Percentiles rank a stretch among this genome's conserved stretches.
Conservation (phyloP, 2,797 vertebrate species). For the Schizopygopsis pylzovi region DNA sequence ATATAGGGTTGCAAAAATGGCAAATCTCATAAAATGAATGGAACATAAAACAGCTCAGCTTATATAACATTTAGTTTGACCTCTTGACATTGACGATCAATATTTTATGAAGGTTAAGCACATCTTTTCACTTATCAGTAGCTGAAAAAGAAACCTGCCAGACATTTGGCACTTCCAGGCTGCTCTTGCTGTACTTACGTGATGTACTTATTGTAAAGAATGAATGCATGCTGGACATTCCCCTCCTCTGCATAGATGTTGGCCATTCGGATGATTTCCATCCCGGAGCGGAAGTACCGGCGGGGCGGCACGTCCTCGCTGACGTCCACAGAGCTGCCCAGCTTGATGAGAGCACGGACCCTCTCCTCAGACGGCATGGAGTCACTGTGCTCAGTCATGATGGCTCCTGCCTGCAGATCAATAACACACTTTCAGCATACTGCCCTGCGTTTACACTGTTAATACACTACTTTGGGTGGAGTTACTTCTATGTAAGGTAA, state of each 20-base stretch:
- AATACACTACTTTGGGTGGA: not conserved
- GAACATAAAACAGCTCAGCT: not conserved
- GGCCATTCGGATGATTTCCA: slow-evolving; percentile 97
- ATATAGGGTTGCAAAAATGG: not conserved
- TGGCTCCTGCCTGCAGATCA: slow-evolving; percentile 23
- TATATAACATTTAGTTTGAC: not conserved
- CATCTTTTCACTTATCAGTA: not conserved
- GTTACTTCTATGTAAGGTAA: not conserved
- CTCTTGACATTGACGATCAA: not conserved
- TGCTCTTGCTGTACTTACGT: slow-evolving; percentile 80
- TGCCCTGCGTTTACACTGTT: not conserved
- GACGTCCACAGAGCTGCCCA: slow-evolving; percentile 89
- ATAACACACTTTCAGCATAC: not conserved
- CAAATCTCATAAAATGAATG: not conserved
- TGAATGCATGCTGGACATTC: slow-evolving; percentile 90
- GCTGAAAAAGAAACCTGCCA: not conserved
- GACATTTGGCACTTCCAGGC: not conserved
- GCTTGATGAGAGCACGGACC: slow-evolving; percentile 86
- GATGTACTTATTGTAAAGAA: slow-evolving; percentile 97
- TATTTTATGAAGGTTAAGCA: not conserved
- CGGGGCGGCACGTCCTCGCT: slow-evolving; percentile 90
- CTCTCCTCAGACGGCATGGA: slow-evolving; percentile 86
- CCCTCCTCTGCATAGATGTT: slow-evolving; percentile 90
- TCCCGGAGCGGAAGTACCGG: slow-evolving; percentile 93
- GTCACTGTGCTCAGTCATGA: slow-evolving; percentile 84